Evolutionary conservation across 2,888 invertebrate genomes (phyloP), one percentile per base, ranked within the genome.

Genomic region (Sminthurides aquaticus): DNA sequence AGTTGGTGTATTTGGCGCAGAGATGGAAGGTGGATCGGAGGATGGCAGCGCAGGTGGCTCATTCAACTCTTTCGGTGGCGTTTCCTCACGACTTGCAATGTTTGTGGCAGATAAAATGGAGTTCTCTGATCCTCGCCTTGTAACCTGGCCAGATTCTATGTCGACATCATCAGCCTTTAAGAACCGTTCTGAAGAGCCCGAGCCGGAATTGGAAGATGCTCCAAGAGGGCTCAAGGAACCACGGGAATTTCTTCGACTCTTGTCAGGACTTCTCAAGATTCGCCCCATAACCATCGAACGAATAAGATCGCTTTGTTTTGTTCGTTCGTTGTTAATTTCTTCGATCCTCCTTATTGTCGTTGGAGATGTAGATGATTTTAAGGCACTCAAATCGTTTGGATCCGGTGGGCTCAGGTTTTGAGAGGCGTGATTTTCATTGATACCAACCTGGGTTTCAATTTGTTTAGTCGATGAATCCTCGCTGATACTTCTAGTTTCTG

Each of bases 291-390:
- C 87, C 79, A 92, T 81, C 77, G 91, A 87, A 75, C 91, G 86
- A 57, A 92, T 88, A 27, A 91, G 82, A 77, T 87, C 88, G 70
- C 90, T 91, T 78, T 91, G 90, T 76, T 89, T 87, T 49, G 87
- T 87, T 63, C 90, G 82, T 77, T 90, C 90, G 76, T 87, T 85
- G 57, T 71, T 71, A n/a, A 91, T 83, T 79, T 89, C 87, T 77
- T 90, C 88, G 62, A 88, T 82, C 77, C 86, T 87, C 65, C 85
- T 82, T 1, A 83, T 83, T 2, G 86, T 82, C 59, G 85, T 81
- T 64, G 81, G 78, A 0, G 83, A 77, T 76, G 81, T 78, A 5
- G 75, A 76, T 25, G 77, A 77, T 75, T 79, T 76, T 78, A 77
- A 76, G 76, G 75, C 75, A 62, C 25, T 56, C 25, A 2, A 49